Evolutionary conservation across 2,797 vertebrate genomes (phyloP), one percentile per base, ranked within the genome.

Genomic region (Anas acuta): DNA sequence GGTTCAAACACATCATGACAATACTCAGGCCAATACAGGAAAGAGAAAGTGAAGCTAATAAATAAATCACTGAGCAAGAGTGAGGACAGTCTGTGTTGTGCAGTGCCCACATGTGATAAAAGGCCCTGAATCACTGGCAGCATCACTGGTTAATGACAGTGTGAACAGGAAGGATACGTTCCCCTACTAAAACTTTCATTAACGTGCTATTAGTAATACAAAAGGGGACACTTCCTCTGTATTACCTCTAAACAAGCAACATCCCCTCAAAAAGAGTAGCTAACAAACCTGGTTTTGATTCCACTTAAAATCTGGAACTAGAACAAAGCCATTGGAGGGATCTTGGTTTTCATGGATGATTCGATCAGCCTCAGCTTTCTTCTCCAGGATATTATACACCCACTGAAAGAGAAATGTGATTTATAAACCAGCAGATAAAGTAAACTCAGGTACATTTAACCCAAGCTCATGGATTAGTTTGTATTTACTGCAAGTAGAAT

Each of bases 301-400:
- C 99, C 99, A 99, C 96, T 99, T 99, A 47, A 99, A 98, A 95
- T 99, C 99, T 1, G 99, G 99, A 33, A 99, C 97, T 12, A 99
- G 98, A 54, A 99, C 96, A 93, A 99, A 99, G 47, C 99, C 99
- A 0, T 97, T 37, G 0, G 94, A 23, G 7, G 98, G 98, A 88
- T 99, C 98, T 1, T 98, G 98, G 94, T 99, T 99, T 96, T 99
- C 99, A 35, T 97, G 98, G 85, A 99, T 54, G 6, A 99, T 98
- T 75, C 98, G 96, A 19, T 99, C 98, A 0, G 98, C 97, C 96
- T 99, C 99, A 0, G 99, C 99, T 96, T 99, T 99, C 98, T 99
- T 99, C 94, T 99, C 99, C 84, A 99, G 96, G 95, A 99, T 99
- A 93, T 99, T 99, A 94, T 99, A 98, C 3, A 99, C 99, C 99